Evolutionary conservation across 2,113 vertebrate species (phyloP).

Genomic region (Scopus umbretta): DNA sequence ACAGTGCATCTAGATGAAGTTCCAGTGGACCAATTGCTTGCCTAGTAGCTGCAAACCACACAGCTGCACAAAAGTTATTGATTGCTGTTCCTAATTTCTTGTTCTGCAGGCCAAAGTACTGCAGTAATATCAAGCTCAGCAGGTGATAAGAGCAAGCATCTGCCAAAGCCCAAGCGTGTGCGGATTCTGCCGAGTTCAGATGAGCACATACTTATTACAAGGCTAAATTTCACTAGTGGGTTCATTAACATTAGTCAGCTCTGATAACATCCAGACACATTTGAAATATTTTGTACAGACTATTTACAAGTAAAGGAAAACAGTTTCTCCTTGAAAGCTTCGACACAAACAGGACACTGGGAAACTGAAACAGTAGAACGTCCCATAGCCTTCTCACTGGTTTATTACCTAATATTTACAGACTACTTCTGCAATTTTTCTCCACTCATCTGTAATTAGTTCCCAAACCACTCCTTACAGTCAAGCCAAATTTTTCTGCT

Average conservation of each 20-base stretch:
- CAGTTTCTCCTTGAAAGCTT: neutral
- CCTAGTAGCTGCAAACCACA: neutral
- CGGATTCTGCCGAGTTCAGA: neutral
- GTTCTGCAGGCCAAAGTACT: neutral
- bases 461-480: neutral
- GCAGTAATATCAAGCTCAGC: neutral
- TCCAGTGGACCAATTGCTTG: neutral
- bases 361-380: neutral
- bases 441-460: neutral
- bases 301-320: neutral
- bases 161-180: neutral
- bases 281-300: neutral
- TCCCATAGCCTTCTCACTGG: neutral
- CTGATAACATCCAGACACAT: neutral
- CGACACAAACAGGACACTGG: rapidly evolving
- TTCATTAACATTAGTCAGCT: neutral
- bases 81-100: neutral
- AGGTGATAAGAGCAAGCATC: neutral
- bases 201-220: neutral
- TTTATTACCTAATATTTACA: neutral
- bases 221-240: neutral
- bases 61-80: neutral
- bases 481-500: neutral
- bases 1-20: neutral
- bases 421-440: neutral